A percentile compares a stretch with the other conserved stretches of the same genome.
These are phyloP conservation scores for Parazoanthus swiftii DNA, from an alignment of 92 coral and sea anemone species.

Conservation along the genomic window DNA sequence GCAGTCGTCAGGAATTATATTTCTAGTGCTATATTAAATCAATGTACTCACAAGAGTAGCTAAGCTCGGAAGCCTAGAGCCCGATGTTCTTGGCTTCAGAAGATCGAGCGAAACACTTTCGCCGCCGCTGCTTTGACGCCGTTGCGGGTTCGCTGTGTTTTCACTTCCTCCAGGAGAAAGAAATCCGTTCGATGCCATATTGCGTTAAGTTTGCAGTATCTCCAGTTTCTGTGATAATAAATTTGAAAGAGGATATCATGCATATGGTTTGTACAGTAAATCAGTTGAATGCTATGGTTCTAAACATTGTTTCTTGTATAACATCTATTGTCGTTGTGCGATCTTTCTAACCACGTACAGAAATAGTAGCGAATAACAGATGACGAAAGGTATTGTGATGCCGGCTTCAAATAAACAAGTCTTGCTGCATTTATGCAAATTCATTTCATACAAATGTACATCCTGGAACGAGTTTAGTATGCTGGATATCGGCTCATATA, in stretches of 20 bases:
- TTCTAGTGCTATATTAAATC: not conserved
- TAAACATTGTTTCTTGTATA: not conserved
- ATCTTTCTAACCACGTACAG: not conserved
- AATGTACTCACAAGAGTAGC: conserved; percentile 75
- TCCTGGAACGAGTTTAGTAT: not conserved
- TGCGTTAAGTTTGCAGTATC: not conserved
- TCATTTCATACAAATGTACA: conserved; percentile 8
- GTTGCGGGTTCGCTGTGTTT: not conserved
- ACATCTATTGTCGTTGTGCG: not conserved
- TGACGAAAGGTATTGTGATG: conserved; percentile 2
- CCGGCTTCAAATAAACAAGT: conserved; percentile 11
- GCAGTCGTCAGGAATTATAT: not conserved
- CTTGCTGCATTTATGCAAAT: conserved; percentile 38
- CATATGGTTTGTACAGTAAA: not conserved
- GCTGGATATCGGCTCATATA: not conserved
- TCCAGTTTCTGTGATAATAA: conserved; percentile 3
- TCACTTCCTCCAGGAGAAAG: conserved; percentile 31
- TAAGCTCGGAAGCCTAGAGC: conserved; percentile 71
- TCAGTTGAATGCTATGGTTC: not conserved
- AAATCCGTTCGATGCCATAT: conserved; percentile 35
- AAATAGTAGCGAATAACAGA: conserved; percentile 22
- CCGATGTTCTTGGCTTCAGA: conserved; percentile 52
- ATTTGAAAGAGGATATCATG: not conserved
- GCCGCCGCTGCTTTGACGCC: conserved; percentile 3
- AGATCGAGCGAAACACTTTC: conserved; percentile 19